Conservation (phyloP, 1,140 invertebrate species). For the Nasonia giraulti region DNA sequence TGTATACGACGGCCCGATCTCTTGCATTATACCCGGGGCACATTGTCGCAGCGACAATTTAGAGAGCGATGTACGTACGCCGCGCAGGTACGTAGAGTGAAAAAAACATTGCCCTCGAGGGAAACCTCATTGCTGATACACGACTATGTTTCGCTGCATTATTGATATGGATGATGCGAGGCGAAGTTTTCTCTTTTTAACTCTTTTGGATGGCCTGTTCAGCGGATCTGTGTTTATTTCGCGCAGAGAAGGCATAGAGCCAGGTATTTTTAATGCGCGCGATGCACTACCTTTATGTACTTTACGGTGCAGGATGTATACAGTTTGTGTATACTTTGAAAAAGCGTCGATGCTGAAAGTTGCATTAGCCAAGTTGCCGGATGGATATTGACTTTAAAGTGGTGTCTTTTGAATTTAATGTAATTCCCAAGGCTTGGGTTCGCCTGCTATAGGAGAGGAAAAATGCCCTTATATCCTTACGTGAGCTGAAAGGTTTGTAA, state of each 20-base stretch:
- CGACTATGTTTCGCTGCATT: background rate
- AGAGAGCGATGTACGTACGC: background rate
- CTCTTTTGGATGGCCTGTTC: background rate
- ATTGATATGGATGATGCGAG: background rate
- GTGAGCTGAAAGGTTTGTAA: background rate
- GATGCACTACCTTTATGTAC: background rate
- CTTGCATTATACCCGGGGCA: background rate
- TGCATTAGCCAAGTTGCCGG: background rate
- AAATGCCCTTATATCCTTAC: background rate
- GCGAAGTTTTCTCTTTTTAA: background rate
- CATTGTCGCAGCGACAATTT: background rate
- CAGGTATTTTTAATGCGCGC: background rate
- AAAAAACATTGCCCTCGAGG: background rate
- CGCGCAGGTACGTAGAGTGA: background rate
- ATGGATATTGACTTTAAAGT: conserved; percentile 18
- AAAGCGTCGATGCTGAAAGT: background rate
- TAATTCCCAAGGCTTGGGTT: background rate
- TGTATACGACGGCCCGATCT: conserved; percentile 22
- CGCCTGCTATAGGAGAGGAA: background rate
- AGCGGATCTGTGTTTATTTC: background rate
- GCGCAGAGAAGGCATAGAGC: background rate
- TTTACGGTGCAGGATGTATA: background rate
- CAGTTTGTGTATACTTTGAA: background rate
- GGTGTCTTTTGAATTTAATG: background rate
- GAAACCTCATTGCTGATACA: background rate